Evolutionary conservation across 2,888 invertebrate species (phyloP), one percentile per base, ranked within the genome.

Genomic region (Slavum lentiscoides): DNA sequence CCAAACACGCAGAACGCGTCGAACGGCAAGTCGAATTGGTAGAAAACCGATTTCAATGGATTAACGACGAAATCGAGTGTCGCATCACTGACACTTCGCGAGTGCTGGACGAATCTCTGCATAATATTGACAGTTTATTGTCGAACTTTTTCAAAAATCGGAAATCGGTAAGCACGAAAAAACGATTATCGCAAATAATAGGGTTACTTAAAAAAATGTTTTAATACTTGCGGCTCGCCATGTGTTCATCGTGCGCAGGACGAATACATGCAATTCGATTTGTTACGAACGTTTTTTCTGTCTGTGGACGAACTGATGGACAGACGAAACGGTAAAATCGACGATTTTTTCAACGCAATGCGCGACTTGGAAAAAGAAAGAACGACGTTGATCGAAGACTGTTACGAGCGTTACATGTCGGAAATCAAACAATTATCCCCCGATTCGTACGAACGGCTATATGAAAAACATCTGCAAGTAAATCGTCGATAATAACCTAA

Each of bases 381-480:
- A 13, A 80, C 80, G 1, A 5, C 21, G 15, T 55, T 72, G 39
- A 43, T 80, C 23, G n/a, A 72, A 30, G 9, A 37, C 21, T 80
- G 80, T 72, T 58, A 72, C 23, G 13, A n/a, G n/a, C 21, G 62
- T 6, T 17, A 62, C 21, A 72, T 72, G 23, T 13, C 37, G 8
- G 21, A 39, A 19, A 6, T 66, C 21, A 72, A 58, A 64, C 53
- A 58, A 4, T 23, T 72, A 21, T 64, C 72, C 1, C 0, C 0
- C 1, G 72, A 64, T 19, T 55, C 80, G n/a, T 80, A 58, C 21
- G 64, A 58, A 11, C 8, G 23, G 19, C 62, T 80, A 1, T 72
- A 72, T n/a, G 43, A 80, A 23, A 68, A 76, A 68, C 66, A 76
- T 59, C 59, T 76, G 9, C 68, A 76, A 30, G 75, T 76, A 76